Conservation (phyloP, 2,113 vertebrate genomes). For the Chamaea fasciata region DNA sequence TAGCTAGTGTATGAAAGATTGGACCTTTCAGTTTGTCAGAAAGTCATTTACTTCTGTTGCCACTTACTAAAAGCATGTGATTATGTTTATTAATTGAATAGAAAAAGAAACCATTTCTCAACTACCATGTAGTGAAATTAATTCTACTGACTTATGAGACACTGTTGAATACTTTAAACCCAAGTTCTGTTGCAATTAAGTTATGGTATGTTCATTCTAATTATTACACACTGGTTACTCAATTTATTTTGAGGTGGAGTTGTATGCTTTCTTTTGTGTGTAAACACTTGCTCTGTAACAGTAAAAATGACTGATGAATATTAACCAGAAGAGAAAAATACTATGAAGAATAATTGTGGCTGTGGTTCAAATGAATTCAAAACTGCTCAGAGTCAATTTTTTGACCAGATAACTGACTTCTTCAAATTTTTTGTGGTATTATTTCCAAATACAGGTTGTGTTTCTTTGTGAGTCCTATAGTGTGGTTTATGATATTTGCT, state of each 20-base stretch:
- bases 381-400: background rate
- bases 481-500: background rate
- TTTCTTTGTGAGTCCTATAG: background rate
- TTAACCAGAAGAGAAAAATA: background rate
- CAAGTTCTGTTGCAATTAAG: conserved; percentile 33
- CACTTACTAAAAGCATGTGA: background rate
- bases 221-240: conserved; percentile 17
- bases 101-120: conserved; percentile 16
- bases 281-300: conserved; percentile 2
- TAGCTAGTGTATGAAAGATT: background rate
- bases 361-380: background rate
- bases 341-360: background rate
- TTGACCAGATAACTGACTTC: background rate
- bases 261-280: background rate
- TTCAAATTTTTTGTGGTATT: background rate
- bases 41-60: background rate
- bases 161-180: background rate
- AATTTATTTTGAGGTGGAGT: conserved; percentile 41
- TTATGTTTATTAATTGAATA: conserved; percentile 25
- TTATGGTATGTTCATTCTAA: conserved; percentile 21
- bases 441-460: background rate
- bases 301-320: conserved; percentile 23
- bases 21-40: background rate
- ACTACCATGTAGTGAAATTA: background rate
- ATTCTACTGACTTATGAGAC: background rate